Conservation (phyloP, 2,113 vertebrate genomes). For the Syngnathus typhle region DNA sequence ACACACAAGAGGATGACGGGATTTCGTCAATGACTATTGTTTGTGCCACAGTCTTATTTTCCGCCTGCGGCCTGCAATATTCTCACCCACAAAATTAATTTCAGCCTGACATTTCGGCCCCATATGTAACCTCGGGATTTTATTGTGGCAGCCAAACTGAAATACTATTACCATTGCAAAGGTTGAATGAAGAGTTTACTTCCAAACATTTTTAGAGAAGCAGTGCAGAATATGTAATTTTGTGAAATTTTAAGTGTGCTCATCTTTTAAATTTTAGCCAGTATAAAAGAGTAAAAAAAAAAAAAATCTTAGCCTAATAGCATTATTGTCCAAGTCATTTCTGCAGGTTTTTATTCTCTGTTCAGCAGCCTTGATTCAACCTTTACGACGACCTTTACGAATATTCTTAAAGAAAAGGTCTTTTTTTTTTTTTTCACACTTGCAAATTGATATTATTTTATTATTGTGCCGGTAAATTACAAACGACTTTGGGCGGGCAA, state of each 20-base stretch:
- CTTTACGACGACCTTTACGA: background rate
- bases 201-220: constrained; percentile 8
- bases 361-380: background rate
- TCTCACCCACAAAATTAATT: constrained; percentile 45
- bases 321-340: background rate
- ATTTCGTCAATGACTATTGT: constrained; percentile 49
- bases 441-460: too few relatives aligned
- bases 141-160: constrained; percentile 40
- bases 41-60: constrained; percentile 47
- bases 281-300: background rate
- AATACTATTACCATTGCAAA: constrained; percentile 33
- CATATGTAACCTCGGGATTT: constrained; percentile 38
- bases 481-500: background rate
- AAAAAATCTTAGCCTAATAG: background rate
- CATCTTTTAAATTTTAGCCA: too few relatives aligned
- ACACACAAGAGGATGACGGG: constrained; percentile 45
- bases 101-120: constrained; percentile 32
- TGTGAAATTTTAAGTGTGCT: background rate
- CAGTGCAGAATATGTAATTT: background rate
- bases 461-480: background rate
- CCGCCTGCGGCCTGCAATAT: constrained; percentile 44
- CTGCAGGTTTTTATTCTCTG: background rate
- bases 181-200: constrained; percentile 1
- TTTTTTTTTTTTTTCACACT: too few relatives aligned
- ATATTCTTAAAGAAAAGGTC: too few relatives aligned